A percentile compares a stretch with the other conserved stretches of the same genome.
Evolutionary conservation across 1,140 invertebrate species (phyloP).

Genomic region (Brachionus paranguensis): DNA sequence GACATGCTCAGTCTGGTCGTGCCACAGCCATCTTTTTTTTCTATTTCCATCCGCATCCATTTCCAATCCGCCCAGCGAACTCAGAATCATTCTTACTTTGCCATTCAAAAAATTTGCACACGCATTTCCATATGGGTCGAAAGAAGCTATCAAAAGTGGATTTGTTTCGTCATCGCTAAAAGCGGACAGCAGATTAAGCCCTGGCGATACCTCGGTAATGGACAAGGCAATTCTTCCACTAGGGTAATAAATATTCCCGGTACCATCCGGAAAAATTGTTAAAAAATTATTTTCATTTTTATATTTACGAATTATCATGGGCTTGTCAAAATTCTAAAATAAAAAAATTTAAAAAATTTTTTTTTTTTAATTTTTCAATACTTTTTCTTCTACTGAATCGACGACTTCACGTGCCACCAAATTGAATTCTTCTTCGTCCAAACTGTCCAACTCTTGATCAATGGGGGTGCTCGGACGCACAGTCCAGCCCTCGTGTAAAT

Average conservation of each 20-base stretch:
- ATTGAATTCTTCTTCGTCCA: slow-evolving; percentile 16
- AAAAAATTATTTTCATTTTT: slow-evolving; percentile 9
- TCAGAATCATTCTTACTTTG: slow-evolving; percentile 48
- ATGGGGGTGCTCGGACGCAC: slow-evolving; percentile 47
- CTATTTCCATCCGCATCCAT: slow-evolving; percentile 45
- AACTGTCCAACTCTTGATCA: background rate
- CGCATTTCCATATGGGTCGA: slow-evolving; percentile 50
- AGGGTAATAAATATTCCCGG: slow-evolving; percentile 53
- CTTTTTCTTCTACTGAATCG: background rate
- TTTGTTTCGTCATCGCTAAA: background rate
- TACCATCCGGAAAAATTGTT: slow-evolving; percentile 53
- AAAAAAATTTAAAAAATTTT: background rate
- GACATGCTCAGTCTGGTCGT: slow-evolving; percentile 44
- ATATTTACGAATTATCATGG: background rate
- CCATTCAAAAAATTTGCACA: slow-evolving; percentile 49
- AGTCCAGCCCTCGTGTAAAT: slow-evolving; percentile 54
- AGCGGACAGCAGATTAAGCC: background rate
- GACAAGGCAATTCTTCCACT: slow-evolving; percentile 49
- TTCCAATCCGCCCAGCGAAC: slow-evolving; percentile 50
- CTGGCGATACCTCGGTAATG: slow-evolving; percentile 44
- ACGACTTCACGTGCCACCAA: background rate
- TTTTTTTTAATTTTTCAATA: slow-evolving; percentile 42
- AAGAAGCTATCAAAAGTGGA: slow-evolving; percentile 44
- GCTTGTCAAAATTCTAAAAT: background rate
- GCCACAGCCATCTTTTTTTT: slow-evolving; percentile 49